These are phyloP conservation scores for Myotis yumanensis DNA, from an alignment of 2,113 vertebrate genomes.

Conservation along the genomic window DNA sequence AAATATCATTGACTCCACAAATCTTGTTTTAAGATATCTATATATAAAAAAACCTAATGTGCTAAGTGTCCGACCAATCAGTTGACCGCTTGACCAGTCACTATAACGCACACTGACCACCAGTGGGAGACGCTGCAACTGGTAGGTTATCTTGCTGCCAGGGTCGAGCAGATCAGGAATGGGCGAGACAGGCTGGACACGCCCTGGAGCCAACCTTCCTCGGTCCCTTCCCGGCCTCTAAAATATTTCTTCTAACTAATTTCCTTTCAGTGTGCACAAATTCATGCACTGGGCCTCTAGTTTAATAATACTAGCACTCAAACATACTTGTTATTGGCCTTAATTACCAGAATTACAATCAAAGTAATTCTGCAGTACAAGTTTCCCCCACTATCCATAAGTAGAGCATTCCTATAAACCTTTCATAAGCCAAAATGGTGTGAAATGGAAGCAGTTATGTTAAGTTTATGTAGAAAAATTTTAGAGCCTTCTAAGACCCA, in stretches of 20 bases:
- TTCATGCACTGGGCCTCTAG: neutral
- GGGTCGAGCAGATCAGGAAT: no score
- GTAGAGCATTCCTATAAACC: neutral
- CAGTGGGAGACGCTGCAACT: no score
- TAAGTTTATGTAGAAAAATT: neutral
- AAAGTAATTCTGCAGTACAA: slow-evolving; percentile 15
- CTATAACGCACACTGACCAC: no score
- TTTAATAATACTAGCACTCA: neutral
- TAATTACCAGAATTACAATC: neutral
- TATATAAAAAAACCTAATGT: no score
- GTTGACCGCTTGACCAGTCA: no score
- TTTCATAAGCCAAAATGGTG: neutral
- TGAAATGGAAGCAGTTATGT: neutral
- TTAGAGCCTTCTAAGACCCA: neutral
- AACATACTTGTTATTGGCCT: neutral
- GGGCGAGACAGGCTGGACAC: no score
- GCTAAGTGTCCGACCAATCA: no score
- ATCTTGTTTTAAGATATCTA: neutral
- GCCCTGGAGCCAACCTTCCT: no score
- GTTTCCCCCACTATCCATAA: neutral
- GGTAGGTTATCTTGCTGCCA: no score
- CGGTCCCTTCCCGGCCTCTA: no score
- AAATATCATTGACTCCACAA: neutral
- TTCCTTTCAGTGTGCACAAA: no score
- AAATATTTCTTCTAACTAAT: no score